Percentiles rank a stretch among this genome's conserved stretches.
phyloP scores from a whole-genome alignment of 2,888 invertebrate genomes.

The Balanococcus diminutus region DNA sequence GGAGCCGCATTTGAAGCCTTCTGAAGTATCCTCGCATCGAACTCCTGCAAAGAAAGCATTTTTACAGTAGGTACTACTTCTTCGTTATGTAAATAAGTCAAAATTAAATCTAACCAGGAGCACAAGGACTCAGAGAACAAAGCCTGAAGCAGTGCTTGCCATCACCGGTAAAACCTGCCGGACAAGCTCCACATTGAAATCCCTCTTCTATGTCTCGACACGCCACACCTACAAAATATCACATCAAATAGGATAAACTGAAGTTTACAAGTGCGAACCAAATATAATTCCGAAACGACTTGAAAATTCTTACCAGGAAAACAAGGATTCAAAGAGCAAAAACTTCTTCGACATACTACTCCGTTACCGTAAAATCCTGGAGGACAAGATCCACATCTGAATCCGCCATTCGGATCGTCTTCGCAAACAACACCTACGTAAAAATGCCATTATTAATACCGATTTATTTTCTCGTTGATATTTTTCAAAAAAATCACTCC shows the following conservation, averaged over 20 bases:
- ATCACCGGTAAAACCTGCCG: conserved; percentile 75
- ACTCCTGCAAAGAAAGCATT: conserved; percentile 63
- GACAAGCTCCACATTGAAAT: conserved; percentile 76
- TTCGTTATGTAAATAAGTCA: background rate
- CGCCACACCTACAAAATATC: conserved; percentile 66
- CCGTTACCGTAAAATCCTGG: conserved; percentile 34
- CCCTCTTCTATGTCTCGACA: conserved; percentile 67
- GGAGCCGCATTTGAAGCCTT: conserved; percentile 76
- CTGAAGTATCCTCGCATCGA: conserved; percentile 64
- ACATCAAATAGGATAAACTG: background rate
- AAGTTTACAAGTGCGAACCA: background rate
- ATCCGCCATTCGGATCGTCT: conserved; percentile 40
- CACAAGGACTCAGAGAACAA: conserved; percentile 77
- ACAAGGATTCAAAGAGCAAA: conserved; percentile 38
- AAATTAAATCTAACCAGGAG: conserved; percentile 65
- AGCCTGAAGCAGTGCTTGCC: conserved; percentile 72
- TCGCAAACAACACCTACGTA: conserved; percentile 40
- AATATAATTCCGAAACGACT: background rate
- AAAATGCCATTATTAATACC: background rate
- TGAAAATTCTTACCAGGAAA: conserved; percentile 32
- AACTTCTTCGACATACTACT: background rate
- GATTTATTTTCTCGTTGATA: no score
- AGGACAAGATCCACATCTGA: conserved; percentile 42
- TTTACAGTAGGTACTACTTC: background rate
- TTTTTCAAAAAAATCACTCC: background rate